Base-by-base conservation (phyloP, 2,888 invertebrate species). In the Sialis lutaria region DNA sequence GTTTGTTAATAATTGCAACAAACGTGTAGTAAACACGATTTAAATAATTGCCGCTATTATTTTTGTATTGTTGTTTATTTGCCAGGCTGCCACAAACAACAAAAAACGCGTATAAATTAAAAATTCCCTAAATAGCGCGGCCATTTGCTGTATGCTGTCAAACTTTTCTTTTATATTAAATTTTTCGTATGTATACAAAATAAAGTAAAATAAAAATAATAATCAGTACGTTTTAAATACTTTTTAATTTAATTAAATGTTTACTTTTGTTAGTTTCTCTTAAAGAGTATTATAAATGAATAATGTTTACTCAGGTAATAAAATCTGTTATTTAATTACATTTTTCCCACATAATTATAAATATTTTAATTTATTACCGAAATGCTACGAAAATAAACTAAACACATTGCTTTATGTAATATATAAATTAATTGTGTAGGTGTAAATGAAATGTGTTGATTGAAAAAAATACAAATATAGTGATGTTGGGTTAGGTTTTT, bases 131-230 rank as follows among this genome's bases (percentile, higher is more conserved):
- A 41, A 44, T 33, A 34, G 40, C 46, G 51, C 51, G 49, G 51
- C 51, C 51, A 51, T 51, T 51, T 51, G 51, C 51, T 51, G 47
- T 48, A 50, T 51, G 45, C 51, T 51, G 51, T 51, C 51, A 51
- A 44, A 44, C 49, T 48, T 47, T 49, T 51, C 48, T 49, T 49
- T 48, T 48, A 50, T 47, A 49, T 45, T 47, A 47, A 42, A 10
- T 47, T 40, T 31, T 35, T 35, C 13, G 42, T 39, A 47, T 40
- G 34, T 34, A 47, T 47, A 42, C 31, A 31, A 9, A 13, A 42
- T 30, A 9, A 30, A 42, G 22, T 42, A 22, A n/a, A 22, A 40
- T 46, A 12, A 32, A 30, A 40, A 40, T 40, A 40, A 32, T 3
- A n/a, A 9, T 7, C 30, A 32, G 8, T 44, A 31, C 6, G 22